Conservation (phyloP, 2,888 invertebrate species). For the Drosophila conformis region DNA sequence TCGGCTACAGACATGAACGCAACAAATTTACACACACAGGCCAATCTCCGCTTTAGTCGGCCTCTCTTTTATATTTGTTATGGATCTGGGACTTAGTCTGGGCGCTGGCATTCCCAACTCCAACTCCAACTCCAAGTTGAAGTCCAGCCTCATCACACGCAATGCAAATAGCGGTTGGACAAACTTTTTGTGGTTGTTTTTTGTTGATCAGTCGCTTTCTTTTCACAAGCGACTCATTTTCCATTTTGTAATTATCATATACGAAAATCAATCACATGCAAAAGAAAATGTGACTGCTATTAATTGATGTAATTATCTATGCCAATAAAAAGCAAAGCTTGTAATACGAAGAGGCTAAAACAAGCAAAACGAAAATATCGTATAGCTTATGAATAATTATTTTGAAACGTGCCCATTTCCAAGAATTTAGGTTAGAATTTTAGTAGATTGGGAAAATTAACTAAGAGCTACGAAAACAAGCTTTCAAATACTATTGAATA, state of each 20-base stretch:
- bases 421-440: background rate
- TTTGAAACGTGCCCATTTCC: background rate
- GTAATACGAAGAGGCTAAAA: background rate
- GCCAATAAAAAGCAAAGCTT: background rate
- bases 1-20: conserved; percentile 18
- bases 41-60: conserved; percentile 8
- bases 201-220: conserved; percentile 25
- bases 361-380: background rate
- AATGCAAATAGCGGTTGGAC: conserved; percentile 34
- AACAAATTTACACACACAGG: conserved; percentile 33
- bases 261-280: conserved; percentile 35
- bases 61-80: background rate
- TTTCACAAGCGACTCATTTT: conserved; percentile 16
- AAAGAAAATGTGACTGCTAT: background rate
- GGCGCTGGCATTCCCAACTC: background rate
- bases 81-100: background rate
- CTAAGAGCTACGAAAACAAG: background rate
- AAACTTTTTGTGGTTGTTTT: conserved; percentile 32
- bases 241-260: conserved; percentile 12
- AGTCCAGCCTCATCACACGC: conserved; percentile 15
- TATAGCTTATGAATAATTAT: background rate
- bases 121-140: background rate
- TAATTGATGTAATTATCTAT: background rate
- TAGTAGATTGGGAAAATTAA: background rate
- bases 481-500: background rate